Evolutionary conservation across 2,113 vertebrate genomes (phyloP), one percentile per base, ranked within the genome.

Genomic region (Sander lucioperca): DNA sequence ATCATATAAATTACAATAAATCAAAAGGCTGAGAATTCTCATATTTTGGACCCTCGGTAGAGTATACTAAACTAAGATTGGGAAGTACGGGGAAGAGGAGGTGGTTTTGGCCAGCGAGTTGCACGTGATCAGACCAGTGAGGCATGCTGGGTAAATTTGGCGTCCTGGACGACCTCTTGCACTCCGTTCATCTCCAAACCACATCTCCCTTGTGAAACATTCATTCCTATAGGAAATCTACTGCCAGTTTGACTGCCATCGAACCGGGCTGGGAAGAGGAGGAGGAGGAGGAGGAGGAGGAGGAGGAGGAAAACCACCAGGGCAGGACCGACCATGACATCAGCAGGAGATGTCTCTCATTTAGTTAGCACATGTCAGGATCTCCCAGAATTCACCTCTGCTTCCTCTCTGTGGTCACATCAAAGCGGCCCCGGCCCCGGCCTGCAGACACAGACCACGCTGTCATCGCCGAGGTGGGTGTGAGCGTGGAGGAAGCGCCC

Each of bases 401-500:
- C 88, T 91, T 92, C 83, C 88, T 89, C 74, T 75, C 71, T 62
- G 85, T 69, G 85, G 86, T 84, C 67, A 54, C 59, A 82, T 87
- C 72, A 86, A 80, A 83, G 65, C 4, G 21, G 15, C 47, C 64
- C 30, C 51, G 71, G 62, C 43, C 43, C 2, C 18, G 39, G n/a
- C 36, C 81, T 21, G 36, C 63, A 83, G 86, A 85, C 62, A 51
- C 73, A 79, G 72, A 83, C 66, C 62, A 19, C 45, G 9, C 73
- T 74, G 61, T 85, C 74, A 69, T 80, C 67, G 64, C 72, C 23
- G 3, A 67, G 74, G 79, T 51, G 79, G 90, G 80, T 48, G 78
- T 72, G 86, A 69, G 79, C 23, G 71, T 3, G 45, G 67, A 75
- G 79, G 85, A 83, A 86, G 83, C 27, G 36, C 85, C 66, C 51